Conservation (phyloP, 2,797 vertebrate genomes). For the Iguana delicatissima region DNA sequence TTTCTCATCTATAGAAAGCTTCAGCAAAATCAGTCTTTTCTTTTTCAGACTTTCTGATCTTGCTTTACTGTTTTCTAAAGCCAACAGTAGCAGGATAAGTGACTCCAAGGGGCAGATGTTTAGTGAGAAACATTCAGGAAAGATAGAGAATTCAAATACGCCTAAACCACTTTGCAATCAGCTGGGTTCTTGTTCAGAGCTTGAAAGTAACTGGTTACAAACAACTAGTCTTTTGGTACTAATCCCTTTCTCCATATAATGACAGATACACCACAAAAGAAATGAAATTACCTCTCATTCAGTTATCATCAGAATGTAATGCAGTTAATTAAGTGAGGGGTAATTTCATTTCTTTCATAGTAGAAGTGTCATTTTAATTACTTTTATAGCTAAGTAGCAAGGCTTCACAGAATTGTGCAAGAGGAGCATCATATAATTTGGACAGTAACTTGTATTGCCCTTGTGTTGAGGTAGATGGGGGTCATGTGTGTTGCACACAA, state of each 20-base stretch:
- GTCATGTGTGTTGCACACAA: no score
- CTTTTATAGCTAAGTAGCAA: no score
- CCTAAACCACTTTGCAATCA: background rate
- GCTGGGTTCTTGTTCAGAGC: background rate
- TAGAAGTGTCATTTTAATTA: no score
- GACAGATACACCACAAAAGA: no score
- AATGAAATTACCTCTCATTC: no score
- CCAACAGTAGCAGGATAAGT: constrained; percentile 20
- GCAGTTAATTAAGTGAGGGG: no score
- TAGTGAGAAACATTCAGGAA: background rate
- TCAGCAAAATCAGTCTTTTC: constrained; percentile 48
- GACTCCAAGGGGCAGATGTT: constrained; percentile 16
- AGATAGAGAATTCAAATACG: background rate
- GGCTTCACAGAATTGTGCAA: no score
- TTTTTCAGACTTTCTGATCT: background rate
- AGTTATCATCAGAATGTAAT: no score
- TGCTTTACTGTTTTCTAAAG: background rate
- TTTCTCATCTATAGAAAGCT: constrained; percentile 34
- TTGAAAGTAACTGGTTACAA: background rate
- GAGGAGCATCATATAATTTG: no score
- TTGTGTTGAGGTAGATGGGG: no score
- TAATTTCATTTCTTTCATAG: no score
- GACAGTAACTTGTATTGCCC: no score
- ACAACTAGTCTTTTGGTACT: background rate
- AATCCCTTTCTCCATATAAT: background rate